A percentile compares a stretch with the other conserved stretches of the same genome.
These are phyloP conservation scores for Jacana jacana DNA, from an alignment of 2,113 vertebrate species.

Conservation along the genomic window DNA sequence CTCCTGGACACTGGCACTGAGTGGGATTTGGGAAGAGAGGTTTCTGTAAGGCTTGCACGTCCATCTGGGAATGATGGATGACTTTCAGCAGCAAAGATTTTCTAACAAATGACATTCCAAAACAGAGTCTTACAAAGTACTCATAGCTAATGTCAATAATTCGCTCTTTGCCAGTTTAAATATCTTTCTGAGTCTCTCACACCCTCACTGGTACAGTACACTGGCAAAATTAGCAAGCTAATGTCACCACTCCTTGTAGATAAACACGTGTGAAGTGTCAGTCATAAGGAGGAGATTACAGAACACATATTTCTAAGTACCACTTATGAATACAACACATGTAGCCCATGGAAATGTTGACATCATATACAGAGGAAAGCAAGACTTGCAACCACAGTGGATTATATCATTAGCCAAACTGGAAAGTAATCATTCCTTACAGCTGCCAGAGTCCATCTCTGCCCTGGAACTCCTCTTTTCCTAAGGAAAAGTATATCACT, in stretches of 20 bases:
- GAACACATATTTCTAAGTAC: slow-evolving; percentile 61
- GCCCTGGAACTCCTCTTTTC: background rate
- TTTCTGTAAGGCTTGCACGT: background rate
- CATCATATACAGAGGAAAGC: slow-evolving; percentile 61
- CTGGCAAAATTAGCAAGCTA: slow-evolving; percentile 61
- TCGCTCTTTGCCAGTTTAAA: slow-evolving; percentile 62
- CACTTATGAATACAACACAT: slow-evolving; percentile 66
- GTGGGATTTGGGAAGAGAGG: background rate
- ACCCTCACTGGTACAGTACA: slow-evolving; percentile 25
- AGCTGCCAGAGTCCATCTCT: slow-evolving; percentile 22
- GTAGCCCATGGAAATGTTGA: slow-evolving; percentile 59
- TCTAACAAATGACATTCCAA: slow-evolving; percentile 59
- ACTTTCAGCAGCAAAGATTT: slow-evolving; percentile 62
- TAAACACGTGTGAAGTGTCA: slow-evolving; percentile 66
- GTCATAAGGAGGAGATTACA: slow-evolving; percentile 70
- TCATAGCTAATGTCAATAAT: slow-evolving; percentile 60
- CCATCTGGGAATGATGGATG: slow-evolving; percentile 39
- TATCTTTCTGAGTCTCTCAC: slow-evolving; percentile 29
- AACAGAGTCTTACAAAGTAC: slow-evolving; percentile 38
- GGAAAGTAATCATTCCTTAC: slow-evolving; percentile 47
- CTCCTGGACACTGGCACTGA: background rate
- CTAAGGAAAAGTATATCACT: background rate
- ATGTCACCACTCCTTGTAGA: slow-evolving; percentile 60
- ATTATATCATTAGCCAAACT: slow-evolving; percentile 67
- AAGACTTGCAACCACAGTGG: slow-evolving; percentile 50